Evolutionary conservation across 2,113 vertebrate species (phyloP).

Genomic region (Muntiacus muntjak): DNA sequence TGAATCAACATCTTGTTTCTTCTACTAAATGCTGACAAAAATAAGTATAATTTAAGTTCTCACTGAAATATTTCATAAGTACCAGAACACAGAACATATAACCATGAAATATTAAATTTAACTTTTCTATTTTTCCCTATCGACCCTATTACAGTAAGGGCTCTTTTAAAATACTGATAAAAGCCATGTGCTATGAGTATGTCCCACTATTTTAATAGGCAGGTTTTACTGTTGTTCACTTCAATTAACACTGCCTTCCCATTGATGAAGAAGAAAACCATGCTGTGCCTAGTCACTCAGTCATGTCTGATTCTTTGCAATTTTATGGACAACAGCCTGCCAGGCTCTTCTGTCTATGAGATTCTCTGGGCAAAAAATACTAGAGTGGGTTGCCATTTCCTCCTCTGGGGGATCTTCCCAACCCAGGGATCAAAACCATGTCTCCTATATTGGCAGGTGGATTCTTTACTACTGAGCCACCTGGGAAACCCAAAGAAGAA

Average conservation of each 20-base stretch:
- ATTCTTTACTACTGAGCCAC: background rate
- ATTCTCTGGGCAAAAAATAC: background rate
- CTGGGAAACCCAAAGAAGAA: background rate
- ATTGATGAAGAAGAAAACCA: background rate
- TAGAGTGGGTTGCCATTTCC: background rate
- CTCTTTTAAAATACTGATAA: background rate
- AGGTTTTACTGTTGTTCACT: background rate
- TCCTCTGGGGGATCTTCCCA: background rate
- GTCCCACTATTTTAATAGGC: background rate
- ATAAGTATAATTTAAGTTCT: conserved; percentile 23
- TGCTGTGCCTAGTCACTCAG: background rate
- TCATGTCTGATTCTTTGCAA: background rate
- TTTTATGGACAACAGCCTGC: background rate
- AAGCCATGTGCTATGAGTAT: background rate
- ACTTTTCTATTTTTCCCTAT: background rate
- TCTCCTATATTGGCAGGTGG: background rate
- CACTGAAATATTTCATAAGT: background rate
- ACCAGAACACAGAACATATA: background rate
- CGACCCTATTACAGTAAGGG: background rate
- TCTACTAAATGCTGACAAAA: conserved; percentile 1
- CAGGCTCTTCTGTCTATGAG: background rate
- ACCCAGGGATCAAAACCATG: background rate
- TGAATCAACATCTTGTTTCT: background rate
- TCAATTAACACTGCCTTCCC: background rate
- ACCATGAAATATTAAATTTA: background rate